A percentile compares a stretch with the other conserved stretches of the same genome.
Evolutionary conservation across 2,888 invertebrate genomes (phyloP).

Genomic region (Mimachlamys varia): DNA sequence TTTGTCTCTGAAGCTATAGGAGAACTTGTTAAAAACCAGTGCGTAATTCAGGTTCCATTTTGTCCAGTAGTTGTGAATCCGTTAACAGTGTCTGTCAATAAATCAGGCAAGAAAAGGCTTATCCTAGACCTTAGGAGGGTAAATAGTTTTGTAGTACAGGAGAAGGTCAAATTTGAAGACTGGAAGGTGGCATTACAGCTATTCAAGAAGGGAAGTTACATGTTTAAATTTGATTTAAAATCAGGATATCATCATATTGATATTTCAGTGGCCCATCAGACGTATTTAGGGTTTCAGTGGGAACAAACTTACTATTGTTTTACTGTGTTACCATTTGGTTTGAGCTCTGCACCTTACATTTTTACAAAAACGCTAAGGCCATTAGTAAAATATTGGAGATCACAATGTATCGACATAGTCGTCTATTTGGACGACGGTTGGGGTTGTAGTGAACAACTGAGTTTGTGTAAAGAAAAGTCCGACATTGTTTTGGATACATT

Average conservation of each 20-base stretch:
- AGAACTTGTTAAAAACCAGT: conserved; percentile 36
- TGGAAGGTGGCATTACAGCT: conserved; percentile 27
- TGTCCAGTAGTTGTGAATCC: conserved; percentile 8
- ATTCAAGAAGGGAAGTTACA: neutral
- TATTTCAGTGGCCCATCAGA: conserved; percentile 38
- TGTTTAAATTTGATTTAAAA: conserved; percentile 44
- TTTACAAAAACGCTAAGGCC: neutral
- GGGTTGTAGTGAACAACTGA: too few relatives aligned
- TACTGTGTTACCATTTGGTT: conserved; percentile 42
- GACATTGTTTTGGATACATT: too few relatives aligned
- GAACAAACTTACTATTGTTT: neutral
- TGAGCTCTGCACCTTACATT: conserved; percentile 37
- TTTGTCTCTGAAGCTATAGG: conserved; percentile 37
- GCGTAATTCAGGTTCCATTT: conserved; percentile 29
- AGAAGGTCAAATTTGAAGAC: conserved; percentile 39
- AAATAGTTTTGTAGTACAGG: neutral
- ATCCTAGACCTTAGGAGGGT: neutral
- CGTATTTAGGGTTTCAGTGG: conserved; percentile 3
- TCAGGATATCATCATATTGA: conserved; percentile 37
- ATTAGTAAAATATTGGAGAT: conserved; percentile 42
- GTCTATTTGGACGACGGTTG: conserved; percentile 41
- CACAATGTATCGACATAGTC: neutral
- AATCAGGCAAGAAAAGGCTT: neutral
- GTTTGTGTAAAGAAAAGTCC: too few relatives aligned
- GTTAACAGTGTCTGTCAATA: neutral